Base-by-base conservation (phyloP, 2,888 invertebrate species). In the Thyatira batis region DNA sequence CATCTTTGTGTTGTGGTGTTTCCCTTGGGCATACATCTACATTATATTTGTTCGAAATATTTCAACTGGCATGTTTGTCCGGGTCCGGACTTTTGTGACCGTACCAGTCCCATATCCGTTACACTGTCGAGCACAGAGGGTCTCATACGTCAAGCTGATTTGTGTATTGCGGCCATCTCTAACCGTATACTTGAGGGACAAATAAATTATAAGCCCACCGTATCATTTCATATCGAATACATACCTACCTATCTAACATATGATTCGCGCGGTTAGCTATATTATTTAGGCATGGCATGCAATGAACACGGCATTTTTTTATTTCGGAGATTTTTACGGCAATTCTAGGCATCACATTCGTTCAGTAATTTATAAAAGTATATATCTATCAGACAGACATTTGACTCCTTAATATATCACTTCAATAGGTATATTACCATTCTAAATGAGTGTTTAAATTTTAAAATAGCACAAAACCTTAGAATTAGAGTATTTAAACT, bases 131-230 rank as follows among this genome's bases (percentile, higher is more conserved):
- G 56, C 60, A 60, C 63, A 60, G 61, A 50, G 52, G 51, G 60
- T 56, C 62, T 60, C 51, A 54, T 56, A 63, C 56, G 67, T 65
- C 65, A 60, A 53, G 45, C 60, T 62, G 69, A 74, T 72, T 72
- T 73, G 66, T 73, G 62, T 69, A 49, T 52, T 50, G 48, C 25
- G 27, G 27, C 49, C 50, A 52, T 60, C 20, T 51, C 52, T 44
- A 59, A 59, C 48, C 28, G 52, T 53, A 28, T 52, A 33, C 48
- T 48, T 28, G 17, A 48, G 48, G 28, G 48, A 48, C 27, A 17
- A 39, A 39, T 39, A 39, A 39, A 39, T 33, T 33, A 33, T 33
- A 4, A 13, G 13, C 33, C 13, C 13, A 13, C 13, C 13, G 33
- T 33, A 13, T 33, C n/a, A 33, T 33, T 33, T 3, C 9, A 33